phyloP scores from a whole-genome alignment of 2,888 invertebrate genomes.

The Agonopterix subpropinquella region DNA sequence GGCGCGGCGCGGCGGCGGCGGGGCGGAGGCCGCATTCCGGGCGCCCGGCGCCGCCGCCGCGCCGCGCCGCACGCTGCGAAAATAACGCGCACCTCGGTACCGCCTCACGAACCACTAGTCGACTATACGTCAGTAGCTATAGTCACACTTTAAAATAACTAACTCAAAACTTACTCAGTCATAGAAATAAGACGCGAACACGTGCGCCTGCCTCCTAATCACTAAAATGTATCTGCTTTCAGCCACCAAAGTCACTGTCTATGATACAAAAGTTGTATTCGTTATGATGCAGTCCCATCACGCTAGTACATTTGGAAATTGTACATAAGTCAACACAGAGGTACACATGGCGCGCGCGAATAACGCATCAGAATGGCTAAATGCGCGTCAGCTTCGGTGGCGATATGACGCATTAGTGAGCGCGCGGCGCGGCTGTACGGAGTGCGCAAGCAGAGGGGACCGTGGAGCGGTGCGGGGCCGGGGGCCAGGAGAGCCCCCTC shows the following conservation, averaged over 20 bases:
- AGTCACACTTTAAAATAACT: constrained; percentile 65
- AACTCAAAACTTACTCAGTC: constrained; percentile 59
- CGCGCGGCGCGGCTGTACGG: constrained; percentile 64
- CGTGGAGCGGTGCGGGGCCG: constrained; percentile 42
- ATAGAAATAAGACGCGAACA: constrained; percentile 43
- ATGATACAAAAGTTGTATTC: constrained; percentile 9
- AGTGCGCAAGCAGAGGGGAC: constrained; percentile 60
- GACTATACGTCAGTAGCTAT: constrained; percentile 31
- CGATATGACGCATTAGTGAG: constrained; percentile 73
- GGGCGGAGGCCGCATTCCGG: constrained; percentile 67
- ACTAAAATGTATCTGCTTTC: constrained; percentile 40
- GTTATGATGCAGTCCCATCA: neutral
- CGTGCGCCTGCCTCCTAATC: constrained; percentile 55
- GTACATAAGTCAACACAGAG: constrained; percentile 54
- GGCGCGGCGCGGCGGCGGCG: constrained; percentile 55
- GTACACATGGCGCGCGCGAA: constrained; percentile 70
- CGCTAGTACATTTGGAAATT: constrained; percentile 15
- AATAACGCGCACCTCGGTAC: constrained; percentile 53
- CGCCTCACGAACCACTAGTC: constrained; percentile 28
- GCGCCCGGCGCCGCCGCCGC: constrained; percentile 48
- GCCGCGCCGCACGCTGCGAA: constrained; percentile 57
- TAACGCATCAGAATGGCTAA: constrained; percentile 31
- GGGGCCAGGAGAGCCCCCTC: constrained; percentile 42
- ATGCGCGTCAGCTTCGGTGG: constrained; percentile 55
- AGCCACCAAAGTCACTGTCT: constrained; percentile 58